Evolutionary conservation across 2,797 vertebrate species (phyloP), one percentile per base, ranked within the genome.

Genomic region (Lindbergichthys nudifrons): DNA sequence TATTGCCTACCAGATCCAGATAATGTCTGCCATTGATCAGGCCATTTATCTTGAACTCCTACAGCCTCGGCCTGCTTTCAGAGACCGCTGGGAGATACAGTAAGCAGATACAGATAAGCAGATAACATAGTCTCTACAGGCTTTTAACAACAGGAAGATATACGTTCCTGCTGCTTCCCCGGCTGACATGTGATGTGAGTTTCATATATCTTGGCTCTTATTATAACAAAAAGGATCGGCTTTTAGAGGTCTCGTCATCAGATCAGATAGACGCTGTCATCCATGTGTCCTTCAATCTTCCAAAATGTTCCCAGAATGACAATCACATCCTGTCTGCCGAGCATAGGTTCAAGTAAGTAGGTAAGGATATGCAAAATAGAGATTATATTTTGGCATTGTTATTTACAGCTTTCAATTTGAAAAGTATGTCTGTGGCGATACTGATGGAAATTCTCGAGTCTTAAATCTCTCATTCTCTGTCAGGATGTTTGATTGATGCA

Each of bases 1-100:
- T 93, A 91, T 91, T 91, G 88, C 90, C 92, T 80, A 83, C 87
- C 82, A 91, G 89, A 91, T 92, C 83, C 85, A 93, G 93, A 94
- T 94, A 91, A 93, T 88, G 90, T 89, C 89, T 84, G 84, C 83
- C 89, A 92, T 92, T 87, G 89, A 92, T 91, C 91, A 81, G 85
- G 79, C 85, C 88, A 91, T 94, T 93, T 88, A 90, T 89, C 87
- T 91, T 83, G 86, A 91, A 82, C 88, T 87, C 83, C 78, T 77
- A 39, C 43, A 47, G 84, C 86, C 80, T 69, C 47, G 30, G 90
- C 63, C 87, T 80, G 87, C 87, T 91, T 90, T 91, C 82, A 90
- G 72, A 88, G 88, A 76, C 84, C 83, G 13, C 15, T 3, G 73
- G 80, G 80, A 84, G 92, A 93, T 92, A n/a, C n/a, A n/a, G n/a